Conservation (phyloP, 2,113 vertebrate genomes). For the Isurus oxyrinchus region DNA sequence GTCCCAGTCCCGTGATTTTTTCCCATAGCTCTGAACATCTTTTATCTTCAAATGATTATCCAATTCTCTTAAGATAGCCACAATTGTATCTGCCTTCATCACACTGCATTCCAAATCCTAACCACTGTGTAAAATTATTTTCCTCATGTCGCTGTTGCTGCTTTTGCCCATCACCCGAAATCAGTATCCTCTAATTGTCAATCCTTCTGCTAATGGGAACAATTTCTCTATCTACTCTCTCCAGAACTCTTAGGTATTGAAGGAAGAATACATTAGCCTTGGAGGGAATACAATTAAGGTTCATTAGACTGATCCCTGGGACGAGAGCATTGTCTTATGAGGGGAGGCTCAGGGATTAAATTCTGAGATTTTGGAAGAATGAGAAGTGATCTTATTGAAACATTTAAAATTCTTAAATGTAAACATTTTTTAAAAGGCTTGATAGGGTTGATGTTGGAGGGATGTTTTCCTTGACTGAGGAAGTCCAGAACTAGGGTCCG, state of each 20-base stretch:
- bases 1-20: neutral
- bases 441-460: neutral
- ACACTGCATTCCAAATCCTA: neutral
- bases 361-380: neutral
- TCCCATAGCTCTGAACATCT: neutral
- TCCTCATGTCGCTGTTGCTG: too few species aligned
- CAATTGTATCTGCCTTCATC: neutral
- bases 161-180: too few species aligned
- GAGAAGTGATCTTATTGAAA: neutral
- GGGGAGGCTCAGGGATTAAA: neutral
- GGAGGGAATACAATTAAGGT: neutral
- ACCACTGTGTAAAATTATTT: neutral
- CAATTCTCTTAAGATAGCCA: neutral
- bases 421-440: neutral
- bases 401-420: too few species aligned
- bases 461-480: neutral
- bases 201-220: too few species aligned
- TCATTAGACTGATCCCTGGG: neutral
- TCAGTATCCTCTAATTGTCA: too few species aligned
- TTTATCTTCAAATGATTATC: neutral
- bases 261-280: too few species aligned
- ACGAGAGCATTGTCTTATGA: too few species aligned
- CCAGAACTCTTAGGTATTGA: too few species aligned
- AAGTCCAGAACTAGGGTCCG: neutral
- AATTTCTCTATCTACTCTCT: too few species aligned